Evolutionary conservation across 2,797 vertebrate genomes (phyloP), one percentile per base, ranked within the genome.

Genomic region (Pristis pectinata): DNA sequence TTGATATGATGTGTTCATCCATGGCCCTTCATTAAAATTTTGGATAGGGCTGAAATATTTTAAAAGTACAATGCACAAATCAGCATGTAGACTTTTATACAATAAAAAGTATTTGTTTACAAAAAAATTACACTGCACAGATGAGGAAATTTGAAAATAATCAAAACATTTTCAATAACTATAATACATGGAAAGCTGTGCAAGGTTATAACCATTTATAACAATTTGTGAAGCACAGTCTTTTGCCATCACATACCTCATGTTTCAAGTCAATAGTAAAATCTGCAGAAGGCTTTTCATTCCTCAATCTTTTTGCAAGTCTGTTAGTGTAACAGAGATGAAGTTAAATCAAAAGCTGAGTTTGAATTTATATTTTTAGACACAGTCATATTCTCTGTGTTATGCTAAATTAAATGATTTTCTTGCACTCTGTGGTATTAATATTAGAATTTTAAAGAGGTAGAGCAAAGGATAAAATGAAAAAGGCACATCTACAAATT

Each of bases 201-300:
- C 37, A 37, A 37, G 24, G 2, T 91, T 22, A 15, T 59, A 91
- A 91, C 64, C 61, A 91, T 22, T 91, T 64, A 37, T 41, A 27
- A 10, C 27, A 94, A 34, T 94, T 53, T 53, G 17, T 19, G 67
- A 76, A 53, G 72, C 10, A 94, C 2, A 10, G 37, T 94, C 64
- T 67, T 49, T 44, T 17, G 17, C 70, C 15, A 49, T 94, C 67
- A 95, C 98, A 96, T 96, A 99, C 99, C 98, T 99, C 99, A 93
- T 99, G 98, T 96, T 99, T 99, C 96, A 99, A 97, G 97, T 99
- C 99, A 96, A 99, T 99, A 27, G 98, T 99, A 95, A 99, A 99
- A 96, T 99, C 99, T 30, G 98, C 99, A 95, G 98, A 99, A 49
- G 98, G 97, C 56, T 98, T 98, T 95, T 99, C 98, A 0, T 97